A percentile compares a stretch with the other conserved stretches of the same genome.
These are phyloP conservation scores for Seriola aureovittata DNA, from an alignment of 2,113 vertebrate genomes.

Conservation along the genomic window DNA sequence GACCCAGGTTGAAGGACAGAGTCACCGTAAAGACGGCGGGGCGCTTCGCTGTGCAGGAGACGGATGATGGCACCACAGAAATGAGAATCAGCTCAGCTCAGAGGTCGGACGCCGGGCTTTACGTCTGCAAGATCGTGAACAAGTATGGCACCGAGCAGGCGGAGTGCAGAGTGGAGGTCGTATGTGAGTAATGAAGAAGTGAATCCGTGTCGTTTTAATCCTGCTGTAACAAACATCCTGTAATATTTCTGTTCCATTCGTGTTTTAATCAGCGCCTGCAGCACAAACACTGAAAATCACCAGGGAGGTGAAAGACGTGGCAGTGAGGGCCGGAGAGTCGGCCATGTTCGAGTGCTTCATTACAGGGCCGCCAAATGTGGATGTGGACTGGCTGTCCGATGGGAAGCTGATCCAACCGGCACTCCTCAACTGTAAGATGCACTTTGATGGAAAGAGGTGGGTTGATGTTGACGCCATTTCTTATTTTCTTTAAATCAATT, in stretches of 20 bases:
- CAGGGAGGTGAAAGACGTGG: slow-evolving; percentile 87
- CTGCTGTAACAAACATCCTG: fast-evolving
- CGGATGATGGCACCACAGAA: slow-evolving; percentile 80
- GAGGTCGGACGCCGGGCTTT: slow-evolving; percentile 88
- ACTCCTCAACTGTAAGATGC: slow-evolving; percentile 98
- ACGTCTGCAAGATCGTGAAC: slow-evolving; percentile 90
- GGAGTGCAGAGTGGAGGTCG: slow-evolving; percentile 90
- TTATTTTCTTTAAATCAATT: not conserved
- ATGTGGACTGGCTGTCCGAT: slow-evolving; percentile 95
- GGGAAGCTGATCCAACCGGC: slow-evolving; percentile 96
- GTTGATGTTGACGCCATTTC: not conserved
- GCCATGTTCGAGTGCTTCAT: slow-evolving; percentile 94
- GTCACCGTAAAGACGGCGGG: slow-evolving; percentile 86
- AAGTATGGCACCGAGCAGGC: slow-evolving; percentile 90
- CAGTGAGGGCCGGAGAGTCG: slow-evolving; percentile 92
- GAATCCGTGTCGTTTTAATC: not conserved
- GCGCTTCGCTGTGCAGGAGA: slow-evolving; percentile 81
- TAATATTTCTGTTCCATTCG: not conserved
- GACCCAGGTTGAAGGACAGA: slow-evolving; percentile 89
- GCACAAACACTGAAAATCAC: slow-evolving; percentile 86
- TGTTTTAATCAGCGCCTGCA: slow-evolving; percentile 74
- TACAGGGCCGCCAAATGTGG: slow-evolving; percentile 89
- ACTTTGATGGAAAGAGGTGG: slow-evolving; percentile 92
- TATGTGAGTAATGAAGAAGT: slow-evolving; percentile 82
- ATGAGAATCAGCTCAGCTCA: slow-evolving; percentile 87